Evolutionary conservation across 2,797 vertebrate species (phyloP).

Genomic region (Hemitrygon akajei): DNA sequence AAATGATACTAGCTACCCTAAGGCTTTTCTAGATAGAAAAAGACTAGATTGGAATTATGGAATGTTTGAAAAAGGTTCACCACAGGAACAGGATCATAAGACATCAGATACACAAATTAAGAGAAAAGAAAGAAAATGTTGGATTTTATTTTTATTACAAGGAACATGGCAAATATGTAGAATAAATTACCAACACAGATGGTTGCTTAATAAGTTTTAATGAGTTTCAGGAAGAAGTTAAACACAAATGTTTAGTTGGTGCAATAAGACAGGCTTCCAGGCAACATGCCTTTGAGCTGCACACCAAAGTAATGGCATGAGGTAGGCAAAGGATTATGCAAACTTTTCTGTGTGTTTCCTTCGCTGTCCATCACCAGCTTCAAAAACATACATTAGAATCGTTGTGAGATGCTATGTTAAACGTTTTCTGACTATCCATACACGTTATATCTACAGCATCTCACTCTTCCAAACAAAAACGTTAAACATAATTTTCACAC

Average conservation of each 20-base stretch:
- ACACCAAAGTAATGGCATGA: too few relatives aligned
- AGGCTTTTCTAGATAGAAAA: neutral
- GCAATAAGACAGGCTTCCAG: neutral
- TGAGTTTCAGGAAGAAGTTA: neutral
- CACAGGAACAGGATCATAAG: neutral
- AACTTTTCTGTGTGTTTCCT: neutral
- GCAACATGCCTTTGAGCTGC: neutral
- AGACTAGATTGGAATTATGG: neutral
- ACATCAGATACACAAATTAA: neutral
- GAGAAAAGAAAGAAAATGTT: neutral
- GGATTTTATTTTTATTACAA: neutral
- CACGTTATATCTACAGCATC: neutral
- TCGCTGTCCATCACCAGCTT: neutral
- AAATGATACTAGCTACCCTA: neutral
- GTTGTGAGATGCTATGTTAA: neutral
- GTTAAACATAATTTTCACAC: too few relatives aligned
- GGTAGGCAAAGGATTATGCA: neutral
- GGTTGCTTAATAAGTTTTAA: neutral
- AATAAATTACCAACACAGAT: neutral
- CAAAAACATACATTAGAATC: neutral
- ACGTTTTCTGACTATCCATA: too few relatives aligned
- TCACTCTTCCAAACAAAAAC: too few relatives aligned
- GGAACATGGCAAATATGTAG: neutral
- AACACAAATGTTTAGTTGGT: neutral
- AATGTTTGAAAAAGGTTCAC: neutral